Percentiles rank a stretch among this genome's conserved stretches.
phyloP scores from a whole-genome alignment of 2,888 invertebrate species.

The Dasypogon diadema region DNA sequence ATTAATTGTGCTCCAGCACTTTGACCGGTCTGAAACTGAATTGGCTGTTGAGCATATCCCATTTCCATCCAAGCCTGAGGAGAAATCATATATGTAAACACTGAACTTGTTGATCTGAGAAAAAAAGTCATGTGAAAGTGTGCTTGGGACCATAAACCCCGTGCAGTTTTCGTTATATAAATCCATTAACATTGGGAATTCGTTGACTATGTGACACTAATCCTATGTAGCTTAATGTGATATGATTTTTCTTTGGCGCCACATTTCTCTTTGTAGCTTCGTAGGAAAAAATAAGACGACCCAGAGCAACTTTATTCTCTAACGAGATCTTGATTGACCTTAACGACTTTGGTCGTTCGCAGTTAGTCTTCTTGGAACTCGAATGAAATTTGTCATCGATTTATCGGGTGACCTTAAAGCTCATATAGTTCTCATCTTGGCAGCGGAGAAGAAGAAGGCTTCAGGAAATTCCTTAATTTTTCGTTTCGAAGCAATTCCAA shows the following conservation, averaged over 20 bases:
- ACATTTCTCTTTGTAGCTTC: not conserved
- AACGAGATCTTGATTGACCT: not conserved
- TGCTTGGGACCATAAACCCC: not conserved
- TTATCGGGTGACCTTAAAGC: not conserved
- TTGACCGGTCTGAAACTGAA: not conserved
- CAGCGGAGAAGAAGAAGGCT: not conserved
- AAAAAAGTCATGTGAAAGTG: not conserved
- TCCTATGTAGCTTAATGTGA: not conserved
- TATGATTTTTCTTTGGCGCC: not conserved
- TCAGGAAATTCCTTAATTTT: not conserved
- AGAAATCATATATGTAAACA: not conserved
- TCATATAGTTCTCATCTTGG: not conserved
- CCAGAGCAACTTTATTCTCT: not conserved
- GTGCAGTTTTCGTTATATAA: conserved; percentile 3
- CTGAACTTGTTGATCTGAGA: not conserved
- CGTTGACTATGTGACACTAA: not conserved
- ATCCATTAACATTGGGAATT: not conserved
- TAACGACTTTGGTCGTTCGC: not conserved
- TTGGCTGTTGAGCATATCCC: not conserved
- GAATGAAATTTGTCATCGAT: conserved; percentile 4
- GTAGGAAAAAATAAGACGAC: not conserved
- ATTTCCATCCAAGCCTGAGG: not conserved
- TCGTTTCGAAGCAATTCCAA: not conserved
- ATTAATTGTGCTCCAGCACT: not conserved
- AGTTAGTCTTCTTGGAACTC: not conserved